Percentiles rank a stretch among this genome's conserved stretches.
These are phyloP conservation scores for Hydrozoanthus gracilis DNA, from an alignment of 92 coral and sea anemone genomes.

Conservation along the genomic window DNA sequence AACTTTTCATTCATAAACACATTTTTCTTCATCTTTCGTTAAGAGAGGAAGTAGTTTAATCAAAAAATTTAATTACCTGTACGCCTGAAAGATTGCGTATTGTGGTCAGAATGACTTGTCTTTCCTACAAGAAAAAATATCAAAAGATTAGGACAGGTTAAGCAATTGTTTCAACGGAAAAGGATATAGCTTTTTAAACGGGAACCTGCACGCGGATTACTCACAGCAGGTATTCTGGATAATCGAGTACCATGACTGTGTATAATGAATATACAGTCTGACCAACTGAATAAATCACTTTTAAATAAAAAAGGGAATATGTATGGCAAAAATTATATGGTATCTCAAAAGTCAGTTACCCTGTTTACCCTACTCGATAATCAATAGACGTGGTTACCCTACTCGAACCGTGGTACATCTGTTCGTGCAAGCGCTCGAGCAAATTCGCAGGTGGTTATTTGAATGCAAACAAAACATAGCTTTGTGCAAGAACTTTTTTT, in stretches of 20 bases:
- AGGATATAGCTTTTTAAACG: neutral
- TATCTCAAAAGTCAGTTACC: no score
- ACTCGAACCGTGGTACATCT: no score
- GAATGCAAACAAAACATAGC: no score
- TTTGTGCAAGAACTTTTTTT: no score
- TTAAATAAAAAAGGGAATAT: no score
- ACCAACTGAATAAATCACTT: no score
- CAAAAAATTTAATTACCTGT: conserved; percentile 61
- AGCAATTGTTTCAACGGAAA: neutral
- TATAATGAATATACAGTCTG: neutral
- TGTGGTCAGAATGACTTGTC: conserved; percentile 77
- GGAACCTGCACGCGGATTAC: neutral
- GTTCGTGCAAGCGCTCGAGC: no score
- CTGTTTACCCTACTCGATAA: no score
- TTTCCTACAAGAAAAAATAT: conserved; percentile 65
- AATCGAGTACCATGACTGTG: neutral
- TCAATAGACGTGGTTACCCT: no score
- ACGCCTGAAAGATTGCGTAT: conserved; percentile 87
- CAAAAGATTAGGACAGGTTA: neutral
- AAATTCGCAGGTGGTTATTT: no score
- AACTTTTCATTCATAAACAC: neutral
- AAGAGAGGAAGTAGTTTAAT: neutral
- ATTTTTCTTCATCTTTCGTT: no score
- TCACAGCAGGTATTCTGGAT: neutral
- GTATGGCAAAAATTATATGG: no score